These are phyloP conservation scores for Varecia variegata DNA, from an alignment of 2,797 vertebrate genomes.

Conservation along the genomic window DNA sequence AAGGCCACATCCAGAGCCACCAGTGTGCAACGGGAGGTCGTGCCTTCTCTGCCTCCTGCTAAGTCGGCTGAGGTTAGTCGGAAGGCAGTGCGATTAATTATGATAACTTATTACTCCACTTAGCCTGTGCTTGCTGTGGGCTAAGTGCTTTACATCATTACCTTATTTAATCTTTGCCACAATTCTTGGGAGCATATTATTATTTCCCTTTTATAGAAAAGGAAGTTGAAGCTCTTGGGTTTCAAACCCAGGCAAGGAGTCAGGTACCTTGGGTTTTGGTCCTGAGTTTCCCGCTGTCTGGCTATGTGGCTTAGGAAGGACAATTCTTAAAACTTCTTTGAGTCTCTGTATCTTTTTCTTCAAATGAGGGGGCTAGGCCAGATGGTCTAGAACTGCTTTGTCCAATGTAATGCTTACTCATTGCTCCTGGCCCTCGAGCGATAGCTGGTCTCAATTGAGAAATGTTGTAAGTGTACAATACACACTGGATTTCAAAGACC, in stretches of 20 bases:
- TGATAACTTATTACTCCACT: not conserved
- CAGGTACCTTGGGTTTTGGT: not conserved
- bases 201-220: not conserved
- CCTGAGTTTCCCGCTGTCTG: not conserved
- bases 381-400: too few species aligned
- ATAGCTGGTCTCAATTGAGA: not conserved
- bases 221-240: not conserved
- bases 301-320: not conserved
- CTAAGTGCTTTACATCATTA: not conserved
- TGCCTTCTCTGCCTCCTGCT: not conserved
- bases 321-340: not conserved
- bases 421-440: fast-evolving
- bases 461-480: too few species aligned
- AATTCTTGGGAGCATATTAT: not conserved
- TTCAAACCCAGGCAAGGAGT: not conserved
- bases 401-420: not conserved
- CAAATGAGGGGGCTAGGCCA: not conserved
- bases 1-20: not conserved
- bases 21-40: fast-evolving
- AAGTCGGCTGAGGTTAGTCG: not conserved
- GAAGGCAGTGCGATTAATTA: not conserved
- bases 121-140: not conserved
- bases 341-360: not conserved
- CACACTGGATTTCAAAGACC: not conserved
- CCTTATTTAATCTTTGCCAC: not conserved